Base-by-base conservation (phyloP, 2,888 invertebrate genomes). In the Leptura quadrifasciata region DNA sequence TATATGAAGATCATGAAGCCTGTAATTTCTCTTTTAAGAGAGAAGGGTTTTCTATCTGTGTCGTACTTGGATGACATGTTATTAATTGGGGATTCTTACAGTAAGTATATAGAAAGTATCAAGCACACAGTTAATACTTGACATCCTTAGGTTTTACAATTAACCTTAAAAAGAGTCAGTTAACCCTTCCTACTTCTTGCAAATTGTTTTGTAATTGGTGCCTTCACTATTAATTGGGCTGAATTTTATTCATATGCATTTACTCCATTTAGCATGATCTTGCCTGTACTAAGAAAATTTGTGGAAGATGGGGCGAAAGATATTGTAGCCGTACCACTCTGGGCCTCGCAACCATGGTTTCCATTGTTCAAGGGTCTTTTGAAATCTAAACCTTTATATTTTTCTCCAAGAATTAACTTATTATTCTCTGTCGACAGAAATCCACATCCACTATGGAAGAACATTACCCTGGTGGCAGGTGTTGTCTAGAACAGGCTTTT, bases 191-290 rank as follows among this genome's bases (percentile, higher is more conserved):
- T n/a, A n/a, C n/a, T n/a, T n/a, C n/a, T n/a, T n/a, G n/a, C 18
- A 65, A 47, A 39, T 17, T 47, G 6, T 20, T 35, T 65, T 57
- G 58, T 24, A 3, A 52, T 72, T 20, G 35, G 58, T 20, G 72
- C 72, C 1, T 72, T 72, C 52, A 21, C 63, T 47, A 10, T 72
- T 27, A 18, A 15, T 6, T 72, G 63, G 54, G 31, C 9, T 15
- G 35, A 52, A n/a, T 39, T 55, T 10, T 9, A 55, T 35, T 72
- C 63, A 18, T 72, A 72, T 64, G 72, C 64, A 4, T 64, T 72
- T 72, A 55, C 72, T 24, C 72, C 64, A 1, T 72, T 72, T 27
- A 31, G 55, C 3, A n/a, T 72, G 17, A 31, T 72, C 9, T 27
- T 35, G 15, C 24, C 24, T 17, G 21, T 72, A 4, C 20, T 72